These are phyloP conservation scores for Chironomus striatipennis DNA, from an alignment of 1,140 invertebrate genomes.

Conservation along the genomic window DNA sequence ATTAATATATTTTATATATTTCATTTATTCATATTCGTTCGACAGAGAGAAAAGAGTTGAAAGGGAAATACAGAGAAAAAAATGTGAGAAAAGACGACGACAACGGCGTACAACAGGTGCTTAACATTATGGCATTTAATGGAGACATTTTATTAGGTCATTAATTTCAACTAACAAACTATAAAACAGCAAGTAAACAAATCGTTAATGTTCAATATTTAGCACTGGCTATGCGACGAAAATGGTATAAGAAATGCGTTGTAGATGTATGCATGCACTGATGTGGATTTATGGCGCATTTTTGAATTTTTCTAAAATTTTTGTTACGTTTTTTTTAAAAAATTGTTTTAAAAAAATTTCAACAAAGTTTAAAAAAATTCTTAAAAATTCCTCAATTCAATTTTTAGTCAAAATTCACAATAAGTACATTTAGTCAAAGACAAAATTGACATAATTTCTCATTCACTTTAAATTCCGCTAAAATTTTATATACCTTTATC, in stretches of 20 bases:
- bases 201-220: slow-evolving; percentile 15
- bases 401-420: too few species aligned
- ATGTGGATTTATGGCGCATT: neutral
- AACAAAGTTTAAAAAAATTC: neutral
- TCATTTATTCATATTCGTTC: too few species aligned
- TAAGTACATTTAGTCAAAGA: too few species aligned
- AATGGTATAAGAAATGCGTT: neutral
- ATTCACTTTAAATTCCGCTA: neutral
- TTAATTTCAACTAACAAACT: slow-evolving; percentile 18
- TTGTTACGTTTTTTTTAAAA: too few species aligned
- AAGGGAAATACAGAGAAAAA: too few species aligned
- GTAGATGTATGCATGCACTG: too few species aligned
- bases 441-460: too few species aligned
- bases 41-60: too few species aligned
- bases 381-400: too few species aligned
- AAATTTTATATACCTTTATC: neutral
- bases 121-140: slow-evolving; percentile 16
- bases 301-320: neutral
- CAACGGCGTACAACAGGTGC: neutral
- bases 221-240: neutral
- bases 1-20: too few species aligned
- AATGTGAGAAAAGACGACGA: neutral
- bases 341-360: too few species aligned
- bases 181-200: slow-evolving; percentile 9
- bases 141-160: slow-evolving; percentile 22